phyloP scores from a whole-genome alignment of 2,888 invertebrate genomes.

The Cryptus viduatorius region DNA sequence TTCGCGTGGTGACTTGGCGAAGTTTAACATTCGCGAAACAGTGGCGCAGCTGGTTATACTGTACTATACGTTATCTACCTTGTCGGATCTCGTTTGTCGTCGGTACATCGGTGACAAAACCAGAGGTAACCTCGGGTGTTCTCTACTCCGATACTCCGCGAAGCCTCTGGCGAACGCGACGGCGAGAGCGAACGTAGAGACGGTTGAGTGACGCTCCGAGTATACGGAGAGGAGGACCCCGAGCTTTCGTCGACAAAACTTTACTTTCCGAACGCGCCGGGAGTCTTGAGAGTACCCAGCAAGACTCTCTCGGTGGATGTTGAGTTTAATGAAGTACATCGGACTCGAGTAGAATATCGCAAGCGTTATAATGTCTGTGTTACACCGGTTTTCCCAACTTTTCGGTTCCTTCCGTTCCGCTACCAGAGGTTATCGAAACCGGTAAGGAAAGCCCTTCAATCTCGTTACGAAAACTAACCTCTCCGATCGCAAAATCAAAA shows the following conservation, averaged over 20 bases:
- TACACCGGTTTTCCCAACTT: conserved; percentile 14
- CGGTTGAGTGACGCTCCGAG: background rate
- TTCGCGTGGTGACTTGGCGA: background rate
- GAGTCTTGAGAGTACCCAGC: conserved; percentile 8
- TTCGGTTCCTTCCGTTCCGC: background rate
- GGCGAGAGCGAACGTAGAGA: background rate
- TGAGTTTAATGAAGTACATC: conserved; percentile 52
- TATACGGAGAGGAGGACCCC: background rate
- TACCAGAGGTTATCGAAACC: conserved; percentile 1
- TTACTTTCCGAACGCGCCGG: conserved; percentile 45
- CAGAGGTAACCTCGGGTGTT: conserved; percentile 1
- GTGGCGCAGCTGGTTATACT: background rate
- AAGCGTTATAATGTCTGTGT: background rate
- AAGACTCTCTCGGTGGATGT: conserved; percentile 11
- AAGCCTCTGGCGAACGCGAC: background rate
- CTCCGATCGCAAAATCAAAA: too few relatives aligned
- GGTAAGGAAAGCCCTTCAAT: conserved; percentile 3
- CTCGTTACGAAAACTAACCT: background rate
- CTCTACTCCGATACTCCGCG: background rate
- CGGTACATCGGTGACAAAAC: conserved; percentile 15
- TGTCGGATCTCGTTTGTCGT: background rate
- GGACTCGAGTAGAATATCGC: conserved; percentile 25
- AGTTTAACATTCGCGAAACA: conserved; percentile 16
- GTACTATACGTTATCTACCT: background rate
- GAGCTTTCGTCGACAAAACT: conserved; percentile 39